Base-by-base conservation (phyloP, 2,113 vertebrate genomes). In the Labrus mixtus region DNA sequence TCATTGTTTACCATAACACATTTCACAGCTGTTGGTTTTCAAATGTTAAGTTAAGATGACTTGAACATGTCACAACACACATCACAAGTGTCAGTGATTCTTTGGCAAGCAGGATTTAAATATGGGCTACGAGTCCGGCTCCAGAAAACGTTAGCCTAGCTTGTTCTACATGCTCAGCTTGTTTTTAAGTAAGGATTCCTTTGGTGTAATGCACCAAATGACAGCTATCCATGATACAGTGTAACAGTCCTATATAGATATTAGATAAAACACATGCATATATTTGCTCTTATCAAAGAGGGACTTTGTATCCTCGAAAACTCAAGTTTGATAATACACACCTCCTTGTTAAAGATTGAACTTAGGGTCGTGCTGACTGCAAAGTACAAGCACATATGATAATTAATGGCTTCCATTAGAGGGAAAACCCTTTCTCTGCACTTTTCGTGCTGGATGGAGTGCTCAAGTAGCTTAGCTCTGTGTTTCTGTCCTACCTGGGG, bases 361-460 rank as follows among this genome's bases (percentile, higher is more conserved):
- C 61, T 76, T 80, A 61, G 74, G 72, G 74, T 81, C 61, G 68
- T 72, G 76, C 88, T 84, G 88, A 81, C 84, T 85, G 62, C 29
- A 86, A 86, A 87, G 76, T 73, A 70, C 70, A 66, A 67, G 60
- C 64, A 54, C 76, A 64, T 89, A 83, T 87, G 83, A 82, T 90
- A 88, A 93, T 91, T 79, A 93, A 91, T 88, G 83, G 73, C 81
- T 85, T 87, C 86, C 86, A 88, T 87, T 86, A 83, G 75, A 72
- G 43, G 67, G 59, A 90, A 91, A 90, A 83, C 54, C 86, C 89
- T 92, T 89, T 66, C 87, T 90, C 84, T 86, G 91, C 90, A 90
- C 71, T 91, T 93, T 91, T 91, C 54, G 84, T 86, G 81, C 37
- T 80, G 79, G 83, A 90, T 73, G 78, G 79, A 89, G 82, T 81